Conservation (phyloP, 1,140 invertebrate genomes). For the Polyergus mexicanus region DNA sequence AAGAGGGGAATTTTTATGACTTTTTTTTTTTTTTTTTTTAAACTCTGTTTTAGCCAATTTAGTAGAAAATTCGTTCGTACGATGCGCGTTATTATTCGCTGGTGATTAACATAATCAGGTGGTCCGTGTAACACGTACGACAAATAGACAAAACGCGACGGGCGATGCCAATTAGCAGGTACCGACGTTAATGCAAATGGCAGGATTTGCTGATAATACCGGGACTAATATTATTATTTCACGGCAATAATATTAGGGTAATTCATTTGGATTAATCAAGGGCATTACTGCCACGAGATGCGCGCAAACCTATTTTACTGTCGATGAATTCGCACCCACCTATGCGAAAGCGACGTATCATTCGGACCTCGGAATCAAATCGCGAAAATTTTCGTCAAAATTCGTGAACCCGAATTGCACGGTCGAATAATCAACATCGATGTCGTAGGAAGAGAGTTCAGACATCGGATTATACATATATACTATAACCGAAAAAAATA, state of each 20-base stretch:
- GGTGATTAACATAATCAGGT: conserved; percentile 49
- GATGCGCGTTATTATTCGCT: conserved; percentile 19
- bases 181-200: conserved; percentile 71
- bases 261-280: conserved; percentile 79
- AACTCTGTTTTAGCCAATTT: not conserved
- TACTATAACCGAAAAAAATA: not conserved
- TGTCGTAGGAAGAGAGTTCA: not conserved
- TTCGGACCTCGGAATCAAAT: conserved; percentile 11
- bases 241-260: conserved; percentile 77
- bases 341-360: conserved; percentile 23
- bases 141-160: conserved; percentile 66
- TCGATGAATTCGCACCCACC: conserved; percentile 72
- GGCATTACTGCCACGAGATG: conserved; percentile 68
- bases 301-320: conserved; percentile 71
- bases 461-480: not conserved
- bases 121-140: conserved; percentile 24
- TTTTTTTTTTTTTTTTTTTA: not conserved
- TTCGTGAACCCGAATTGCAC: not conserved
- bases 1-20: not conserved
- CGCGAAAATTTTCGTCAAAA: conserved; percentile 54
- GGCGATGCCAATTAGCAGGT: conserved; percentile 64
- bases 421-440: not conserved
- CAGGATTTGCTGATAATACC: conserved; percentile 75
- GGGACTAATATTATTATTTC: conserved; percentile 77
- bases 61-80: conserved; percentile 6